phyloP scores from a whole-genome alignment of 2,888 invertebrate genomes.

The Agrochola macilenta region DNA sequence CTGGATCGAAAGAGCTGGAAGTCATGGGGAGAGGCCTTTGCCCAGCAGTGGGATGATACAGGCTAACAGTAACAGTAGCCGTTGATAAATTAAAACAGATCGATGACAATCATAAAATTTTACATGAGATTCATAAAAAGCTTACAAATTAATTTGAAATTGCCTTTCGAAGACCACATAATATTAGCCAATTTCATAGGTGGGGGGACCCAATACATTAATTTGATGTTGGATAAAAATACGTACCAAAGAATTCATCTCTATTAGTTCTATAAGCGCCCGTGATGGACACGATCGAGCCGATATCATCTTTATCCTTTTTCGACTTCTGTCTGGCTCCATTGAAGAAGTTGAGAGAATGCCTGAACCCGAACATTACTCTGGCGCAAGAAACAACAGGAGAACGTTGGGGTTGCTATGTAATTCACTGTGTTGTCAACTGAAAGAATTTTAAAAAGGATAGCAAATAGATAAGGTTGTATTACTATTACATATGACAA shows the following conservation, averaged over 20 bases:
- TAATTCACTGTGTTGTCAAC: conserved; percentile 67
- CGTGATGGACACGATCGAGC: conserved; percentile 71
- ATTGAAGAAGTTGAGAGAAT: conserved; percentile 77
- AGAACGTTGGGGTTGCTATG: conserved; percentile 65
- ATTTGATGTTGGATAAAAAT: neutral
- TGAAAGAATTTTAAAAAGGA: conserved; percentile 54
- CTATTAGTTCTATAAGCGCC: conserved; percentile 82
- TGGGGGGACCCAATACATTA: too few species aligned
- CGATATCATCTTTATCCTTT: conserved; percentile 68
- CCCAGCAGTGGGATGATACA: neutral
- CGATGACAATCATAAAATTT: neutral
- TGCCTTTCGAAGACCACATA: too few species aligned
- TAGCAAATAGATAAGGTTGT: conserved; percentile 12
- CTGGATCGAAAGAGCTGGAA: neutral
- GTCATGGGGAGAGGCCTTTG: neutral
- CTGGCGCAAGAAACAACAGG: conserved; percentile 66
- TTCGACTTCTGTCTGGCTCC: conserved; percentile 51
- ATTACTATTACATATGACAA: conserved; percentile 29
- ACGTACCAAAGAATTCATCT: conserved; percentile 81
- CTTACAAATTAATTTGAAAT: neutral
- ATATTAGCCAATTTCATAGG: too few species aligned
- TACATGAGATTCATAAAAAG: neutral
- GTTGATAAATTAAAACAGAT: neutral
- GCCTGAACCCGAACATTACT: conserved; percentile 81
- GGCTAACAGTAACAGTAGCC: neutral